Conservation (phyloP, 2,113 vertebrate species). For the Chunga burmeisteri region DNA sequence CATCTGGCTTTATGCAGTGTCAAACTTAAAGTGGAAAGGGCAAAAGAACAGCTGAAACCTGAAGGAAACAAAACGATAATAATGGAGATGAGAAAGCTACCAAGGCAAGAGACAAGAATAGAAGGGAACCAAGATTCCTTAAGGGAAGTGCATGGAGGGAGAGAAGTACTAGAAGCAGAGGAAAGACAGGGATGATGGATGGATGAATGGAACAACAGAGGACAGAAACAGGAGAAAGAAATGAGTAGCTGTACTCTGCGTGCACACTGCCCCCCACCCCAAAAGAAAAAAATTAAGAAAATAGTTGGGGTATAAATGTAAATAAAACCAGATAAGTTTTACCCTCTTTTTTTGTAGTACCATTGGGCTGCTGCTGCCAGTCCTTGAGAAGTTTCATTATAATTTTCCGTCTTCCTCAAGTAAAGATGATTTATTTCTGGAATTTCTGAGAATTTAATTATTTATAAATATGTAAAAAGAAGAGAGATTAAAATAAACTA, state of each 20-base stretch:
- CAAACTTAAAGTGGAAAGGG: neutral
- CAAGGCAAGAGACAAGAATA: neutral
- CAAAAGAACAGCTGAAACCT: constrained; percentile 5
- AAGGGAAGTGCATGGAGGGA: neutral
- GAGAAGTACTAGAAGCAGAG: neutral
- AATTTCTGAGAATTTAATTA: neutral
- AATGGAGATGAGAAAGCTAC: constrained; percentile 25
- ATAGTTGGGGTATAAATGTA: neutral
- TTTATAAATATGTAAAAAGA: neutral
- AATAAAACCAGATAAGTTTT: neutral
- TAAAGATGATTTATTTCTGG: neutral
- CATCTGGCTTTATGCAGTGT: neutral
- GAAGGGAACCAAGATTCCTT: constrained; percentile 27
- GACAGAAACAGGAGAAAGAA: neutral
- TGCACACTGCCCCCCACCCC: fast-evolving
- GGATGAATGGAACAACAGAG: neutral
- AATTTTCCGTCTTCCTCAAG: neutral
- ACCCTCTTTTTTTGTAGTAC: neutral
- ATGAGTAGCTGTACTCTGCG: neutral
- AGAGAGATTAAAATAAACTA: neutral
- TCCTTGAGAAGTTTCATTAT: neutral
- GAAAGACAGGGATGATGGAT: neutral
- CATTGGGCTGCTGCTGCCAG: neutral
- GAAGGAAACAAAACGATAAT: neutral
- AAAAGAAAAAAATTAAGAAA: neutral